A percentile compares a stretch with the other conserved stretches of the same genome.
Evolutionary conservation across 2,113 vertebrate genomes (phyloP).

Genomic region (Nibea albiflora): DNA sequence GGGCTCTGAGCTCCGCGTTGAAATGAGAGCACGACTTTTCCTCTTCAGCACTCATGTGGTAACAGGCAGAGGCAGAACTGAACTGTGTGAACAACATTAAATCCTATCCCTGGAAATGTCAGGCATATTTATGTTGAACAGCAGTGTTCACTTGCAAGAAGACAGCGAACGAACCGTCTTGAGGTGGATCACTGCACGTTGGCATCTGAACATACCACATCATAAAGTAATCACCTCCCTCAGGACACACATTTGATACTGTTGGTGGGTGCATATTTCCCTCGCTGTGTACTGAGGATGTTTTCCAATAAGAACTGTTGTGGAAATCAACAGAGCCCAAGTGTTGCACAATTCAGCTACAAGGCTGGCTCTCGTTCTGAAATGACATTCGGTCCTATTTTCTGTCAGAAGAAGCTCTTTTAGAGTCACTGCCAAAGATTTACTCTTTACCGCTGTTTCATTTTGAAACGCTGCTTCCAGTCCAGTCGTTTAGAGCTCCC

Average conservation of each 20-base stretch:
- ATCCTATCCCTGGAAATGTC: conserved; percentile 36
- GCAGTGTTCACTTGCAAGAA: conserved; percentile 49
- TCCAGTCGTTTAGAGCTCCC: conserved; percentile 5
- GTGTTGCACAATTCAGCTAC: conserved; percentile 50
- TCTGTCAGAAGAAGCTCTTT: conserved; percentile 33
- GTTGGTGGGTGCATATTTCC: conserved; percentile 63
- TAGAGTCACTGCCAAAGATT: conserved; percentile 28
- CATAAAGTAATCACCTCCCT: conserved; percentile 67
- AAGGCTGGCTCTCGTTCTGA: conserved; percentile 22
- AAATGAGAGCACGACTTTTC: conserved; percentile 18
- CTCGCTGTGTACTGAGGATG: conserved; percentile 35
- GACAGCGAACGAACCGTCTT: conserved; percentile 50
- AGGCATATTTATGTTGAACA: conserved; percentile 42
- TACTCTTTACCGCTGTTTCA: conserved; percentile 21
- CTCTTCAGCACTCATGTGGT: conserved; percentile 24
- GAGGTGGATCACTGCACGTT: conserved; percentile 58
- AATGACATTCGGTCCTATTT: conserved; percentile 43
- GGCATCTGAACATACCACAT: conserved; percentile 69
- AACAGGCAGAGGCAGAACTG: conserved; percentile 17
- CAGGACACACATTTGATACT: conserved; percentile 73
- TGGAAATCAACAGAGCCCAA: conserved; percentile 46
- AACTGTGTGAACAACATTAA: conserved; percentile 30
- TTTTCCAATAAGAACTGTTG: conserved; percentile 57
- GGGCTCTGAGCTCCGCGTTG: neutral
- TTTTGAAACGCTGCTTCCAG: conserved; percentile 25